A percentile compares a stretch with the other conserved stretches of the same genome.
Evolutionary conservation across 1,140 invertebrate genomes (phyloP).

Genomic region (Drosophila novamexicana): DNA sequence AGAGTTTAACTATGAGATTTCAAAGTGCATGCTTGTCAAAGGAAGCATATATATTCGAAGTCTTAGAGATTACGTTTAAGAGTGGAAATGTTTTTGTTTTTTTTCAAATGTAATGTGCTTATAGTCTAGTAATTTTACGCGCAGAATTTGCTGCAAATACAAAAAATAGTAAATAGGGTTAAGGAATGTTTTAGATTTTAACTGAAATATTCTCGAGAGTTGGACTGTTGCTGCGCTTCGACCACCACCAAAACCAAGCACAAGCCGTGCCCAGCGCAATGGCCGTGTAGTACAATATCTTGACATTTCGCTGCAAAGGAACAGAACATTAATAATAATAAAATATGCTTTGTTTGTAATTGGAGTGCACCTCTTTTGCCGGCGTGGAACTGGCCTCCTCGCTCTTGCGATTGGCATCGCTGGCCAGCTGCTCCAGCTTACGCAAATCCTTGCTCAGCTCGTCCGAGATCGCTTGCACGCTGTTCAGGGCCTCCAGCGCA

Average conservation of each 20-base stretch:
- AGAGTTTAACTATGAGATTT: not conserved
- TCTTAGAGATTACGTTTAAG: not conserved
- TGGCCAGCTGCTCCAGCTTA: slow-evolving; percentile 51
- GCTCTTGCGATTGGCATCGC: not conserved
- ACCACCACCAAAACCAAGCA: slow-evolving; percentile 72
- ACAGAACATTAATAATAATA: not conserved
- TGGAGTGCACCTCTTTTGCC: slow-evolving; percentile 10
- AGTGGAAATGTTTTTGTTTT: slow-evolving; percentile 13
- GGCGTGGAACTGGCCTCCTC: not conserved
- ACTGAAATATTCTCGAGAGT: slow-evolving; percentile 50
- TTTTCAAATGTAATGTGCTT: slow-evolving; percentile 41
- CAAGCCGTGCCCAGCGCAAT: slow-evolving; percentile 57
- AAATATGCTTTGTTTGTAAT: not conserved
- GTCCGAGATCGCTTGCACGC: slow-evolving; percentile 60
- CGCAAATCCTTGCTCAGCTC: slow-evolving; percentile 64
- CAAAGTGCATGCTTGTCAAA: not conserved
- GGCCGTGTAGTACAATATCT: slow-evolving; percentile 47
- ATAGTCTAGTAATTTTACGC: slow-evolving; percentile 9
- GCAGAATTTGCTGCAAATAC: not conserved
- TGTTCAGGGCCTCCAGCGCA: slow-evolving; percentile 68
- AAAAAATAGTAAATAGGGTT: not conserved
- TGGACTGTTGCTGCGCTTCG: slow-evolving; percentile 39
- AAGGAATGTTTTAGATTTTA: slow-evolving; percentile 36
- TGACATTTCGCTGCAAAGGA: slow-evolving; percentile 50
- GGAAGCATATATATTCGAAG: not conserved